phyloP scores from a whole-genome alignment of 2,113 vertebrate species.

The Zeus faber region DNA sequence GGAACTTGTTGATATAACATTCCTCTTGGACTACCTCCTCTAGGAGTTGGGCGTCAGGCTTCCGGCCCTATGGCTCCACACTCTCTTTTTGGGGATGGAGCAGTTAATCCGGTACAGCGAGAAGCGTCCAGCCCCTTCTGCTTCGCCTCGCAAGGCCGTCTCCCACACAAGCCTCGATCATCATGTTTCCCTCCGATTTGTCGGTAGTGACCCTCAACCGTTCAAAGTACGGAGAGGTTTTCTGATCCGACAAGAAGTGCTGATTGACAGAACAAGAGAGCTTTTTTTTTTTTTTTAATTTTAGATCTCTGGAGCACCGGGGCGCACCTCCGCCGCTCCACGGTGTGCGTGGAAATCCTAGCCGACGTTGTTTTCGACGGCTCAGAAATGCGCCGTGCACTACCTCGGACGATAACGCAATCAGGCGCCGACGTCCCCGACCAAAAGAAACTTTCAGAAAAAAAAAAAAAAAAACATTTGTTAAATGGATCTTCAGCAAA shows the following conservation, averaged over 20 bases:
- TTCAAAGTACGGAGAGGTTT: too few species aligned
- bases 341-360: too few species aligned
- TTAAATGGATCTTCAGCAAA: constrained; percentile 74
- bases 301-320: too few species aligned
- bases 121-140: constrained; percentile 61
- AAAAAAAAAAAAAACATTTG: too few species aligned
- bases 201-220: too few species aligned
- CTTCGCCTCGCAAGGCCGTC: constrained; percentile 26
- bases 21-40: constrained; percentile 13
- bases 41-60: constrained; percentile 50
- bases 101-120: constrained; percentile 63
- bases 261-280: too few species aligned
- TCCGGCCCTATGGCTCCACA: constrained; percentile 31
- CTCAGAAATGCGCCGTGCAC: not conserved
- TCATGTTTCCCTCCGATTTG: constrained; percentile 12
- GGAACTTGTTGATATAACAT: constrained; percentile 46
- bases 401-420: not conserved
- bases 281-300: too few species aligned
- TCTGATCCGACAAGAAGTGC: too few species aligned
- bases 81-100: constrained; percentile 52
- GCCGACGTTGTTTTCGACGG: constrained; percentile 3
- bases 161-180: constrained; percentile 22
- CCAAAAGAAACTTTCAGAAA: constrained; percentile 62
- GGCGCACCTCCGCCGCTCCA: too few species aligned
- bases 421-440: constrained; percentile 35